Base-by-base conservation (phyloP, 2,888 invertebrate genomes). In the Proisotoma minuta region DNA sequence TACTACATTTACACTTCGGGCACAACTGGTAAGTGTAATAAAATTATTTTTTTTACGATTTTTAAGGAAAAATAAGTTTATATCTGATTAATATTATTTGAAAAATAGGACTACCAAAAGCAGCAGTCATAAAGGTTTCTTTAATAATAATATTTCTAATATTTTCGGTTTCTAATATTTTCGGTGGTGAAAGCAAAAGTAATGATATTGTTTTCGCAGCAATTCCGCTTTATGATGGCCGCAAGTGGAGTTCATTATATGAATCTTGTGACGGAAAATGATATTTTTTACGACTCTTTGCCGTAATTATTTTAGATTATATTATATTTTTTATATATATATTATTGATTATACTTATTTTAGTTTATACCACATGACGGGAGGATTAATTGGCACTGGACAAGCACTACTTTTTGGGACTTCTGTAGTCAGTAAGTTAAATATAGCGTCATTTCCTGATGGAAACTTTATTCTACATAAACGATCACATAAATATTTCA, bases 1-100 rank as follows among this genome's bases (percentile, higher is more conserved):
- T 82, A 97, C 47, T 98, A 96, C 77, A 96, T 99, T 75, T 99
- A 94, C 78, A 99, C 99, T 0, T 97, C 96, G 47, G 99, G 99
- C 29, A 99, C 99, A 0, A 99, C 99, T 1, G 99, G 99, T 15
- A 75, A 69, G 43, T 70, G n/a, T n/a, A n/a, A n/a, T n/a, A n/a
- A n/a, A n/a, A n/a, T n/a, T n/a, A n/a, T n/a, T n/a, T n/a, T n/a
- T n/a, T n/a, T n/a, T n/a, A n/a, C n/a, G n/a, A n/a, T n/a, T n/a
- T n/a, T n/a, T n/a, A n/a, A n/a, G n/a, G n/a, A n/a, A n/a, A n/a
- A n/a, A n/a, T n/a, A n/a, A n/a, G n/a, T n/a, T n/a, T n/a, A n/a
- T n/a, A n/a, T n/a, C n/a, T n/a, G n/a, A n/a, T n/a, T n/a, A n/a
- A n/a, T n/a, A n/a, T n/a, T n/a, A n/a, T n/a, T n/a, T n/a, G n/a